Evolutionary conservation across 64 coral and sea anemone genomes (phyloP).

Genomic region (Stichodactyla mertensii): DNA sequence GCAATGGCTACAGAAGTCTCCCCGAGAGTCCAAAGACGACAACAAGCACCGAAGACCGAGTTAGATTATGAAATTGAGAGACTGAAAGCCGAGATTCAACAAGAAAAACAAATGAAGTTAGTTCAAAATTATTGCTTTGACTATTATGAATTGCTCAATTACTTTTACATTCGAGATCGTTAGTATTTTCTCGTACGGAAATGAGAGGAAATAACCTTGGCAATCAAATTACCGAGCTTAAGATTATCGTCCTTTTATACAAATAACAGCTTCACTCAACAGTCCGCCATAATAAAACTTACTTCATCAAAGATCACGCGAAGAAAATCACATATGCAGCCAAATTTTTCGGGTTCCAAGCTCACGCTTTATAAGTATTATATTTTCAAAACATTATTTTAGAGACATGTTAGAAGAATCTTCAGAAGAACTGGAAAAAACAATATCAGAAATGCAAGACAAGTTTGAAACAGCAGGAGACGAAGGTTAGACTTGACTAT

Average conservation of each 20-base stretch:
- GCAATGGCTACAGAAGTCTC: background rate
- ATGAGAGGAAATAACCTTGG: background rate
- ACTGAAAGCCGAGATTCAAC: slow-evolving; percentile 91
- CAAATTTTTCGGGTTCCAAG: background rate
- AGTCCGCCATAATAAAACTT: background rate
- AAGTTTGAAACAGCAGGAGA: slow-evolving; percentile 68
- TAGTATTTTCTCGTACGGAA: background rate
- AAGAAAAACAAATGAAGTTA: slow-evolving; percentile 99
- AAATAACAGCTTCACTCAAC: background rate
- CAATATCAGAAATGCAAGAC: slow-evolving; percentile 62
- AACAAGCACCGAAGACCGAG: slow-evolving; percentile 68
- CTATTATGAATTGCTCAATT: background rate
- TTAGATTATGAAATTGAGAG: slow-evolving; percentile 94
- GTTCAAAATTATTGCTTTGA: background rate
- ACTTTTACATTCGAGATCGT: background rate
- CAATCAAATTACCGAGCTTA: background rate
- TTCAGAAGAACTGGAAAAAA: slow-evolving; percentile 79
- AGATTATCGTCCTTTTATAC: background rate
- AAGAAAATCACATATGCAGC: background rate
- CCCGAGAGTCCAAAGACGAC: slow-evolving; percentile 35
- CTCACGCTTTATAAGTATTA: background rate
- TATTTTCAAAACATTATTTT: background rate
- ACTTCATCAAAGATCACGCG: background rate
- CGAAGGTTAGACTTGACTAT: slow-evolving; percentile 84
- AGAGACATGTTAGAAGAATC: slow-evolving; percentile 99